Evolutionary conservation across 2,888 invertebrate genomes (phyloP), one percentile per base, ranked within the genome.

Genomic region (Lycaena phlaeas): DNA sequence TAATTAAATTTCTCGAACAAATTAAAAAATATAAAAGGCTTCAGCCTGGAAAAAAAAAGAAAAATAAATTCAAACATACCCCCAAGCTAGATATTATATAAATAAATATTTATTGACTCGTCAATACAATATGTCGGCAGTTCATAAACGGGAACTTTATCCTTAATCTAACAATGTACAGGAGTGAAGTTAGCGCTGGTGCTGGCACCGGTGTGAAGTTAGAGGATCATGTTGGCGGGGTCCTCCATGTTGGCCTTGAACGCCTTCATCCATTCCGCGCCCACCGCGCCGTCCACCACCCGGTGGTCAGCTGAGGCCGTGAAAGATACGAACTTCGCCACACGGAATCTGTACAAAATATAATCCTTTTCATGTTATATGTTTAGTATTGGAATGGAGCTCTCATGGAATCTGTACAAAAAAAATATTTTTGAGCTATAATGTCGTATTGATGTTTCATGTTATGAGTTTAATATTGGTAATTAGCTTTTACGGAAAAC

Each of bases 271-370:
- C 97, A 99, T 67, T 92, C 90, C 2, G 99, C 99, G 40, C 97
- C 99, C 3, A 99, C 93, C 53, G 98, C 98, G 36, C 99, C 99
- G 75, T 99, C 98, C 4, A 99, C 94, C 14, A 97, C 96, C 59
- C 99, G 88, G 75, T 99, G 99, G 82, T 99, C 99, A 59, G 96
- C 96, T 53, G 98, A 97, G 47, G 98, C 87, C 11, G 98, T 98
- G 44, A 97, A 97, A 28, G 90, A 89, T 84, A 98, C 89, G 64
- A 92, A 89, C 53, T 92, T 90, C 1, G 91, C 89, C 55, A 87
- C 84, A 53, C 87, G 88, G 75, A 90, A 94, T 56, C 94, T 94
- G 64, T 67, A 68, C 46, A 48, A 43, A 44, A 45, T 43, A 43
- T 7, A 37, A 12, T 27, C 14, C n/a, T 10, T 9, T 22, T 7